Evolutionary conservation across 2,113 vertebrate genomes (phyloP), one percentile per base, ranked within the genome.

Genomic region (Elephas maximus): DNA sequence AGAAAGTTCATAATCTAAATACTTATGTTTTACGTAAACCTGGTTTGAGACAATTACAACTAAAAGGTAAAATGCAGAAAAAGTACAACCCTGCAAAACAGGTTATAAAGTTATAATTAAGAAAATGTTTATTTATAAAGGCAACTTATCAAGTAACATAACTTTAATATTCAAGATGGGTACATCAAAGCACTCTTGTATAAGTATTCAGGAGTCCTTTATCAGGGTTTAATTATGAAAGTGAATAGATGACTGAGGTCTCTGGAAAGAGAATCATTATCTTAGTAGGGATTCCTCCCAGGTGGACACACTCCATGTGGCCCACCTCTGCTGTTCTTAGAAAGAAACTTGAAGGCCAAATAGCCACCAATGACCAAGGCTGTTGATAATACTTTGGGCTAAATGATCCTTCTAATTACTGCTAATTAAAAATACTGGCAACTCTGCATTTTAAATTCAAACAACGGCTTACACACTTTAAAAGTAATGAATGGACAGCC

Each of bases 41-140:
- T 88, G 28, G 10, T 45, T 93, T 96, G 69, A 95, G 86, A 67
- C 5, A 41, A 86, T 82, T 60, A 23, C 33, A 90, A 79, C 53
- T 78, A 92, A 92, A 95, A 87, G 24, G 30, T 41, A 88, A 83
- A 95, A 79, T 84, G 30, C 21, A 94, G 78, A 87, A 67, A 41
- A 73, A 92, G 17, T 73, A 37, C 63, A 89, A 96, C 8, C 12
- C 41, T 88, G 74, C 15, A 81, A 93, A 91, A 79, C 24, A 93
- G 23, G 53, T 9, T n/a, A 41, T 76, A 86, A 88, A 82, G 20
- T 77, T 77, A 88, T 73, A 84, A 90, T 71, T 88, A 73, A 90
- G 60, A 82, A 91, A 96, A 41, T 88, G 28, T 14, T 57, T 62
- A 4, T 44, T 83, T 90, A 76, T 83, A 62, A 79, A 85, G 14